Evolutionary conservation across 2,797 vertebrate genomes (phyloP), one percentile per base, ranked within the genome.

Genomic region (Macropus fuliginosus): DNA sequence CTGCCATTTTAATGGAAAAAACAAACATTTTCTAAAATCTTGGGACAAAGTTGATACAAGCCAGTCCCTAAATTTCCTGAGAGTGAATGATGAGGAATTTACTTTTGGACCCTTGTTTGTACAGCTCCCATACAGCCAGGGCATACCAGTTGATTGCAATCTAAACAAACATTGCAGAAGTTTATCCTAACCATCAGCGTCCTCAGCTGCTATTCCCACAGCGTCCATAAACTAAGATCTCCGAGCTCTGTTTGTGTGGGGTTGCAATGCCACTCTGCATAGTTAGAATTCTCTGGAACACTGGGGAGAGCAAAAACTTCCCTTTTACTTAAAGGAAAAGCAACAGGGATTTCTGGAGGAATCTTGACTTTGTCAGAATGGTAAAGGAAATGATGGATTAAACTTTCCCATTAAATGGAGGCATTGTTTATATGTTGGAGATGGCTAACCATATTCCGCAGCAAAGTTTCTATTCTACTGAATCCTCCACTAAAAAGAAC

Each of bases 141-240:
- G 97, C 40, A 1, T 90, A 97, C 96, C n/a, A 0, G 94, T 92
- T 95, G 54, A 59, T 55, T 91, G 94, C 95, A 97, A 94, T 97
- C 97, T 92, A 97, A 96, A 96, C 62, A 96, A 97, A 98, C 97
- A 96, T 94, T 90, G 62, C 46, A 96, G 94, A 95, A 95, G 97
- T 96, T 96, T 98, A 98, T 98, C 98, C 97, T 95, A 98, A 97
- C 95, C 98, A 98, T 93, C 94, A 98, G 97, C 94, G 97, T n/a
- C 89, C 55, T 97, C 96, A 94, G 97, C 94, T 97, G 96, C 96
- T 98, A 1, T 0, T 98, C 98, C 97, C 97, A 98, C 34, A 95
- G 97, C 94, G 97, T 96, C 94, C 96, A 97, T 92, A 87, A 95
- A 56, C 81, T 95, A 97, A 98, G 98, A 98, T 98, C 98, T 98